A percentile compares a stretch with the other conserved stretches of the same genome.
Evolutionary conservation across 2,888 invertebrate species (phyloP).

Genomic region (Synergus gifuensis): DNA sequence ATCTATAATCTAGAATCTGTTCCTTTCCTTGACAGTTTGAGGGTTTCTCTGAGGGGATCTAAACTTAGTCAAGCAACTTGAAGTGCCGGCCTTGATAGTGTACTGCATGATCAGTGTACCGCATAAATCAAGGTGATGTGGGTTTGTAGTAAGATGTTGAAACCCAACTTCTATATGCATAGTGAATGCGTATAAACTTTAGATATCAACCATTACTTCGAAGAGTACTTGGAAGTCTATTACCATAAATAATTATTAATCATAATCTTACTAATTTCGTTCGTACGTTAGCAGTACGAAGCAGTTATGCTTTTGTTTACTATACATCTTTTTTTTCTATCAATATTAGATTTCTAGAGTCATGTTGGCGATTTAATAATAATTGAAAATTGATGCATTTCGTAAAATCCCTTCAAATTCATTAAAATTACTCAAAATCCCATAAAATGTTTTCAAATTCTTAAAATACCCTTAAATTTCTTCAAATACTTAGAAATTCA

Average conservation of each 20-base stretch:
- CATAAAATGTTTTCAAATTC: no score
- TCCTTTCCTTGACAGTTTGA: conserved; percentile 9
- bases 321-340: no score
- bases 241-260: not conserved
- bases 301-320: no score
- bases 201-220: not conserved
- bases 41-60: conserved; percentile 2
- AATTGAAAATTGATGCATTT: no score
- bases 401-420: no score
- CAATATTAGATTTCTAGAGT: no score
- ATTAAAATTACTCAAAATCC: no score
- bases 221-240: not conserved
- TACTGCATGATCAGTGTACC: conserved; percentile 14
- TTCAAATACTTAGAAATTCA: no score
- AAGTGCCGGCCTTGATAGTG: conserved; percentile 10
- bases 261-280: no score
- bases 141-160: conserved; percentile 3
- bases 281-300: no score
- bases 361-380: no score
- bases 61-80: conserved; percentile 20
- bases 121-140: conserved; percentile 12
- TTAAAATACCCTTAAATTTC: no score
- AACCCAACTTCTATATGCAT: conserved; percentile 4
- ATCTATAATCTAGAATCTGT: conserved; percentile 18
- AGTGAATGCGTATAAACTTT: not conserved